Base-by-base conservation (phyloP, 2,888 invertebrate species). In the Agonopterix subpropinquella region DNA sequence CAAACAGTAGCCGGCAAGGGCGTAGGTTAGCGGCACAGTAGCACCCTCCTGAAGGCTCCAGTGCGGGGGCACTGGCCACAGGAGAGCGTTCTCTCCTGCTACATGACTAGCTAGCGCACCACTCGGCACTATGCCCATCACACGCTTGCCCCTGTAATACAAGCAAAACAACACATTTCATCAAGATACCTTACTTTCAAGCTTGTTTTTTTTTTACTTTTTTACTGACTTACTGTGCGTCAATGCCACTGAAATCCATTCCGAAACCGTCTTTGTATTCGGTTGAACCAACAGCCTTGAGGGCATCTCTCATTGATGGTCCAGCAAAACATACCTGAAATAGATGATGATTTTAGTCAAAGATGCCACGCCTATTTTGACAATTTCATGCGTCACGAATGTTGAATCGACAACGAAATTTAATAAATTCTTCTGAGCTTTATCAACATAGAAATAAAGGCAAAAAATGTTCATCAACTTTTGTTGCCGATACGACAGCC, bases 191-290 rank as follows among this genome's bases (percentile, higher is more conserved):
- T n/a, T 39, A 39, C 4, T 10, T 10, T 10, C 5, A 10, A 39
- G 10, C 11, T 39, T 39, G 39, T 10, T 10, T 39, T 39, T 39
- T 39, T 37, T 5, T 39, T n/a, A 39, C 4, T 1, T n/a, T 39
- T n/a, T 10, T 39, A 39, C 3, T 5, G 11, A 35, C 47, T 36
- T 43, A 47, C 47, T 43, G 42, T n/a, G 10, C 43, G 13, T 47
- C 43, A 36, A 47, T 36, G n/a, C 47, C 47, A 43, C 47, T 47
- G 11, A 43, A 47, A n/a, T 47, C 47, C 47, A 47, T 47, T 13
- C 47, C 47, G 13, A 35, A 47, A 8, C 11, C 11, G 18, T 41
- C 41, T 9, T 11, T 45, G 10, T 1, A 4, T 8, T 28, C 11
- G 7, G 3, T 9, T 35, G 35, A 28, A 41, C 47, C 41, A 11